Evolutionary conservation across 2,888 invertebrate genomes (phyloP), one percentile per base, ranked within the genome.

Genomic region (Drosophila neoperkinsi): DNA sequence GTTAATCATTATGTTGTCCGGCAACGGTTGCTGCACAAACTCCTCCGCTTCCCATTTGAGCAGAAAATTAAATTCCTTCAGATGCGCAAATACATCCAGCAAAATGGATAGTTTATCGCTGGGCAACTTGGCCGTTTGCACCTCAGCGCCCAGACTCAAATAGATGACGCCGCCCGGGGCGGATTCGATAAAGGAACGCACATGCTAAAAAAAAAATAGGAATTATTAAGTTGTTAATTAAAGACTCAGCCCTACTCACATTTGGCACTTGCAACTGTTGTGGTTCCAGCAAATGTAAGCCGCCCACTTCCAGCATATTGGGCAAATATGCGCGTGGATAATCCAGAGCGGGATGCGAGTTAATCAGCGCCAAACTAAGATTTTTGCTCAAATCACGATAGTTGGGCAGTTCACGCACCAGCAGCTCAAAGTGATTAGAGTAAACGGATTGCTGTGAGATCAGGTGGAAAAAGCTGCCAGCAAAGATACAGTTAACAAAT

Each of bases 41-140:
- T 90, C 78, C 3, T 92, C 92, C 2, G 91, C 91, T 72, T 95
- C 95, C 93, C 94, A 95, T 87, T 95, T 95, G 87, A 95, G 92
- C 11, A 95, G 81, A 31, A 95, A 93, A 51, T 91, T 79, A 50
- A 92, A 88, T 28, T 91, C 91, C 33, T 88, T 89, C 10, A 93
- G 76, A 55, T 93, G 88, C 28, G 88, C 77, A 43, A 92, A 87
- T 0, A 87, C 90, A 71, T 92, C 91, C 4, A 92, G 60, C 13
- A 92, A 71, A 5, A 83, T 69, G 38, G 92, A 82, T 5, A 93
- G 67, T 69, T 92, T 93, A n/a, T 93, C 92, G n/a, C 79, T 82
- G 4, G 93, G 91, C 71, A 93, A 76, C 63, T 93, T 91, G 18
- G 82, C 85, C 9, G 91, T 91, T 31, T 86, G 88, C 34, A 92